Evolutionary conservation across 2,888 invertebrate species (phyloP), one percentile per base, ranked within the genome.

Genomic region (Drosophila nigritarsus): DNA sequence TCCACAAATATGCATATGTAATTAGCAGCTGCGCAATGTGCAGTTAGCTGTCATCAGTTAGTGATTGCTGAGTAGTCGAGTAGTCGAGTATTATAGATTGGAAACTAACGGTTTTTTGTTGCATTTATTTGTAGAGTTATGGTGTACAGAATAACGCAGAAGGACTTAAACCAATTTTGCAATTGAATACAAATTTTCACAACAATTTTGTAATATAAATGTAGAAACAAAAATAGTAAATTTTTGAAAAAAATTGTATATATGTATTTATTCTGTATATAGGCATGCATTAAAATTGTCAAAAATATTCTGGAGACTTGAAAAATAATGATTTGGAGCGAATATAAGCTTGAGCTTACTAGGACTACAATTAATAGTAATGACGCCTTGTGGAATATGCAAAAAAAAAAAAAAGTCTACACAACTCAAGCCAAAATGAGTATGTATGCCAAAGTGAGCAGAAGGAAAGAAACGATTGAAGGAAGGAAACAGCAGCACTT

Each of bases 11-110:
- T 53, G 20, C 45, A 67, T 20, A n/a, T 64, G 24, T 64, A 36
- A 77, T 67, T 81, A 78, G 51, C 78, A 71, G 55, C 62, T 65
- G 18, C 18, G 24, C 20, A 59, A 51, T 53, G 45, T 48, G 53
- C 60, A 48, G 30, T 20, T 49, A 45, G 42, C 60, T 68, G 49
- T 54, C 66, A 38, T 45, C 30, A 66, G 49, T 9, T 2, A 9
- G 18, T 18, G 49, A 49, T 27, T 27, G 27, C 49, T 20, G 29
- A 32, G 24, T 42, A 48, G 53, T 36, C n/a, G n/a, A n/a, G n/a
- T n/a, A n/a, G 30, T 50, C 18, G 40, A 56, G 45, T 45, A 13
- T 40, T 42, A 2, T 40, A 40, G 4, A n/a, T 20, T 42, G 11
- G 20, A 42, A 11, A 42, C 13, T 42, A 20, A 42, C 24, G 45